These are phyloP conservation scores for Mythimna albipuncta DNA, from an alignment of 2,888 invertebrate species.

Conservation along the genomic window DNA sequence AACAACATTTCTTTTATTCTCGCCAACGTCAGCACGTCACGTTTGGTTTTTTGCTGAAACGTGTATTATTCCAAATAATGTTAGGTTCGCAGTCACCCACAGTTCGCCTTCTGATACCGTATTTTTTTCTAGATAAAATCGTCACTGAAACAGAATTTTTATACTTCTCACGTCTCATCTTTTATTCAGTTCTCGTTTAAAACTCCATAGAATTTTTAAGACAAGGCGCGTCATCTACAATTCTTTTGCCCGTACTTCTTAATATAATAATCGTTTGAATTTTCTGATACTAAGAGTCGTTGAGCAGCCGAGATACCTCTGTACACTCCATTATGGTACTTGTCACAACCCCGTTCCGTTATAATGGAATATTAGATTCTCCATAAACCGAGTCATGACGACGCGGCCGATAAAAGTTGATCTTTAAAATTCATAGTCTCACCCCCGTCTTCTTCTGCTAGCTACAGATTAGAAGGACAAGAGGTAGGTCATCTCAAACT, in stretches of 20 bases:
- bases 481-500: slow-evolving; percentile 67
- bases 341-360: slow-evolving; percentile 77
- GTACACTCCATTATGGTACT: slow-evolving; percentile 78
- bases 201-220: slow-evolving; percentile 65
- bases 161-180: slow-evolving; percentile 64
- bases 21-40: slow-evolving; percentile 32
- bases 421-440: slow-evolving; percentile 72
- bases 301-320: slow-evolving; percentile 69
- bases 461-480: slow-evolving; percentile 43
- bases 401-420: slow-evolving; percentile 77
- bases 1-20: slow-evolving; percentile 13
- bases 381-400: slow-evolving; percentile 78
- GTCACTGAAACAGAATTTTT: slow-evolving; percentile 55
- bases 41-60: slow-evolving; percentile 32
- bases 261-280: slow-evolving; percentile 68
- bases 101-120: slow-evolving; percentile 17
- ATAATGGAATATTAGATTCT: slow-evolving; percentile 87
- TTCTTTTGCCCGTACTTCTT: slow-evolving; percentile 55
- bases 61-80: slow-evolving; percentile 34
- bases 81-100: slow-evolving; percentile 28
- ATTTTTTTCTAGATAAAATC: slow-evolving; percentile 46
- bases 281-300: slow-evolving; percentile 65
- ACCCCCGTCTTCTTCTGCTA: slow-evolving; percentile 45
- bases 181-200: slow-evolving; percentile 69
- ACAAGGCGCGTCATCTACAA: slow-evolving; percentile 65